phyloP scores from a whole-genome alignment of 2,113 vertebrate genomes.

The Psettodes erumei region DNA sequence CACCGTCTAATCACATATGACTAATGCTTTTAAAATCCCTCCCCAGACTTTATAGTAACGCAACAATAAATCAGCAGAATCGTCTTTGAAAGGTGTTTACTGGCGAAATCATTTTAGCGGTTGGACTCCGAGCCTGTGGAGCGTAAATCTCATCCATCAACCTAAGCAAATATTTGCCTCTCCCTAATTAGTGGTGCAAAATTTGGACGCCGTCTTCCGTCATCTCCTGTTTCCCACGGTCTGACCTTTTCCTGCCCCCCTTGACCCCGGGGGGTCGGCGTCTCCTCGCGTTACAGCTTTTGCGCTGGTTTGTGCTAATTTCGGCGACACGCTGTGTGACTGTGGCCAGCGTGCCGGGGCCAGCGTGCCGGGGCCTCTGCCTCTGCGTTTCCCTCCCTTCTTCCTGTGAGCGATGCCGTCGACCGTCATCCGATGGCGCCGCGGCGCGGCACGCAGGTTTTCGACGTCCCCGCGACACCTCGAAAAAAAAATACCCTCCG shows the following conservation, averaged over 20 bases:
- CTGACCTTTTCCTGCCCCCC: conserved; percentile 29
- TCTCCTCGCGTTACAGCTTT: conserved; percentile 42
- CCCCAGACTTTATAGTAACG: neutral
- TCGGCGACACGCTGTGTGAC: conserved; percentile 6
- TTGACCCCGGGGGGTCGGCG: conserved; percentile 18
- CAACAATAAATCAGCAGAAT: neutral
- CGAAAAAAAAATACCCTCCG: conserved; percentile 28
- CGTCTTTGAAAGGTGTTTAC: conserved; percentile 11
- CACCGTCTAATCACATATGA: no score
- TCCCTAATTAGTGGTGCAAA: conserved; percentile 16
- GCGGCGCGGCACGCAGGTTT: no score
- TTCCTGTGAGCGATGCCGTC: conserved; percentile 31
- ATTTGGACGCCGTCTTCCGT: conserved; percentile 30
- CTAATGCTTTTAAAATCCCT: neutral
- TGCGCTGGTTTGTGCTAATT: conserved; percentile 46
- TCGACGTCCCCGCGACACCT: no score
- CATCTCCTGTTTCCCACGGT: conserved; percentile 27
- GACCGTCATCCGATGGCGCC: conserved; percentile 13
- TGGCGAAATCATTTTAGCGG: neutral
- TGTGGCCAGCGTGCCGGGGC: conserved; percentile 14
- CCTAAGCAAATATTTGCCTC: conserved; percentile 17
- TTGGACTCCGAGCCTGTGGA: neutral
- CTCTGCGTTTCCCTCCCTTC: conserved; percentile 13
- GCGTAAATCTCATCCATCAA: conserved; percentile 28
- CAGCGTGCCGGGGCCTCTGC: conserved; percentile 7